These are phyloP conservation scores for Monochamus saltuarius DNA, from an alignment of 1,140 invertebrate genomes.

Conservation along the genomic window DNA sequence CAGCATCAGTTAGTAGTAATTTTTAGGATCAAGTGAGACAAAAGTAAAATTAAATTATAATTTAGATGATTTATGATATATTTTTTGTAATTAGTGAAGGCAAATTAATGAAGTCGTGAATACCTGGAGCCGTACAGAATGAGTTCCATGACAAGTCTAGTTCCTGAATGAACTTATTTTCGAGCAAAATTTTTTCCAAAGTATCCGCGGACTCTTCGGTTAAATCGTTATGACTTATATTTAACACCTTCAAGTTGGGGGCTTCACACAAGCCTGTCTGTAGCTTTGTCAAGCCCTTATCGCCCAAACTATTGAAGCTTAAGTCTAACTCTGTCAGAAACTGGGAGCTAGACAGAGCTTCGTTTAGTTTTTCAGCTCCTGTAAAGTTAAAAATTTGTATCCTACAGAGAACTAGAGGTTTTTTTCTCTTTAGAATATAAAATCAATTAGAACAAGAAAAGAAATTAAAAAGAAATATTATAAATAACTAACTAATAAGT, in stretches of 20 bases:
- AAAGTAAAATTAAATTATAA: background rate
- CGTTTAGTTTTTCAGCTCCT: slow-evolving; percentile 46
- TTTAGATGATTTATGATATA: no score
- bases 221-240: slow-evolving; percentile 53
- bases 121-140: slow-evolving; percentile 43
- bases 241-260: slow-evolving; percentile 46
- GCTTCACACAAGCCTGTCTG: slow-evolving; percentile 46
- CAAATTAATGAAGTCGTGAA: background rate
- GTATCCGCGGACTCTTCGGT: slow-evolving; percentile 43
- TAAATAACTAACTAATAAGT: background rate
- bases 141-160: slow-evolving; percentile 56
- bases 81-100: background rate
- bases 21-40: background rate
- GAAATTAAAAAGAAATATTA: background rate
- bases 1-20: background rate
- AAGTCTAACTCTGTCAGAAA: slow-evolving; percentile 49
- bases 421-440: background rate
- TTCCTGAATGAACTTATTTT: slow-evolving; percentile 50
- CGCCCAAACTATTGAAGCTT: slow-evolving; percentile 51
- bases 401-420: background rate
- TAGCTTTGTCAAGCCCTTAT: slow-evolving; percentile 48
- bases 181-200: slow-evolving; percentile 51
- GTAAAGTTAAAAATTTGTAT: background rate
- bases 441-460: background rate
- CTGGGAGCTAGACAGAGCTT: slow-evolving; percentile 43